Percentiles rank a stretch among this genome's conserved stretches.
phyloP scores from a whole-genome alignment of 2,113 vertebrate species.

The Callipepla squamata region DNA sequence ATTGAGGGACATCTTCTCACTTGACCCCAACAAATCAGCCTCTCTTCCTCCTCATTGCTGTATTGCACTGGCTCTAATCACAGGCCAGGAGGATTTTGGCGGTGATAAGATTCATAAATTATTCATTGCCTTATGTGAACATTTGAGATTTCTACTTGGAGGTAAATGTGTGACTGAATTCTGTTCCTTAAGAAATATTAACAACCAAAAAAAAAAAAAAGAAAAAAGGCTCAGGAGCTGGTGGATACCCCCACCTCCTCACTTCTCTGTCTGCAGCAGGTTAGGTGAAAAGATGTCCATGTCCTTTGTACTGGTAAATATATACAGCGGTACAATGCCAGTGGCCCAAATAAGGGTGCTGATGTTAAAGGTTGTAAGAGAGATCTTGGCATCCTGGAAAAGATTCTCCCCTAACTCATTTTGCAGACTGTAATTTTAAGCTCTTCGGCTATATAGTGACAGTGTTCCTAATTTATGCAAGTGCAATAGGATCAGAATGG shows the following conservation, averaged over 20 bases:
- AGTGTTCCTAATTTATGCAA: background rate
- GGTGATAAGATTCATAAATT: background rate
- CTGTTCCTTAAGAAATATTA: background rate
- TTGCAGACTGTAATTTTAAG: background rate
- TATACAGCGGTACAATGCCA: fast-evolving
- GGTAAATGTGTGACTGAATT: background rate
- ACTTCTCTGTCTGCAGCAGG: background rate
- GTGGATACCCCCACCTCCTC: background rate
- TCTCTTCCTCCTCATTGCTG: background rate
- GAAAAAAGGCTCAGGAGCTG: background rate
- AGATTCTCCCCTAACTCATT: background rate
- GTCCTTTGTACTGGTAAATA: background rate
- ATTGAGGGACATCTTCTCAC: background rate
- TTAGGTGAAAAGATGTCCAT: background rate
- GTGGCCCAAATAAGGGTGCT: background rate
- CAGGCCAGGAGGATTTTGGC: background rate
- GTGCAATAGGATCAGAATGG: background rate
- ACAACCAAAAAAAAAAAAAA: background rate
- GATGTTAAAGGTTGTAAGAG: background rate
- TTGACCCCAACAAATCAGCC: background rate
- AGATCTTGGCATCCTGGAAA: background rate
- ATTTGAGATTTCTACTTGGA: background rate
- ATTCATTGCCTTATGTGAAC: background rate
- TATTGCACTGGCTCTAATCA: background rate
- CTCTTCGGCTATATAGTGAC: background rate